Conservation (phyloP, 2,888 invertebrate species). For the Ophion obscuratus region DNA sequence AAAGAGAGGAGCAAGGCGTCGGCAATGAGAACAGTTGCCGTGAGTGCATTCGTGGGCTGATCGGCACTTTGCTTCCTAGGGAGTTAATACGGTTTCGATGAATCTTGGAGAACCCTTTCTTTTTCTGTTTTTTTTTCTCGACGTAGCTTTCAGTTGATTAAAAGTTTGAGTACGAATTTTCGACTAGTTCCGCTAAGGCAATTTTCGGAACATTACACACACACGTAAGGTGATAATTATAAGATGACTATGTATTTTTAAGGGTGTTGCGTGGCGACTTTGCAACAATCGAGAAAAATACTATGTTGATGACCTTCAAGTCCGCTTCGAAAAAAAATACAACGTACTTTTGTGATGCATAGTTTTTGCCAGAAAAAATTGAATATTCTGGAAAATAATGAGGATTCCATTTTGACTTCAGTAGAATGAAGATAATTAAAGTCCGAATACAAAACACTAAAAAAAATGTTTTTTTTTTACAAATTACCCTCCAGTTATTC, state of each 20-base stretch:
- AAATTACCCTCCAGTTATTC: too few species aligned
- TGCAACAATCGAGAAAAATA: not conserved
- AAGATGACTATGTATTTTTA: not conserved
- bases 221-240: too few species aligned
- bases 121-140: not conserved
- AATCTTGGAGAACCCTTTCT: too few species aligned
- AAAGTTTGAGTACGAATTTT: not conserved
- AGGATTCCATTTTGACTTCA: not conserved
- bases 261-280: not conserved
- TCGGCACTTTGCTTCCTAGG: not conserved
- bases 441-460: too few species aligned
- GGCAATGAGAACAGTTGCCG: not conserved
- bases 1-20: not conserved
- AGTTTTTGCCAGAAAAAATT: not conserved
- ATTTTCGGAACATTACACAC: not conserved
- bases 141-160: not conserved
- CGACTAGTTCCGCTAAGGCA: not conserved
- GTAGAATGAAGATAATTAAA: not conserved
- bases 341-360: too few species aligned
- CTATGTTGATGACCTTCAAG: too few species aligned
- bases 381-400: not conserved
- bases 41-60: not conserved
- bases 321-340: too few species aligned
- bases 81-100: not conserved
- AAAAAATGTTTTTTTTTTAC: not conserved